Evolutionary conservation across 2,888 invertebrate species (phyloP).

Genomic region (Beris morrisii): DNA sequence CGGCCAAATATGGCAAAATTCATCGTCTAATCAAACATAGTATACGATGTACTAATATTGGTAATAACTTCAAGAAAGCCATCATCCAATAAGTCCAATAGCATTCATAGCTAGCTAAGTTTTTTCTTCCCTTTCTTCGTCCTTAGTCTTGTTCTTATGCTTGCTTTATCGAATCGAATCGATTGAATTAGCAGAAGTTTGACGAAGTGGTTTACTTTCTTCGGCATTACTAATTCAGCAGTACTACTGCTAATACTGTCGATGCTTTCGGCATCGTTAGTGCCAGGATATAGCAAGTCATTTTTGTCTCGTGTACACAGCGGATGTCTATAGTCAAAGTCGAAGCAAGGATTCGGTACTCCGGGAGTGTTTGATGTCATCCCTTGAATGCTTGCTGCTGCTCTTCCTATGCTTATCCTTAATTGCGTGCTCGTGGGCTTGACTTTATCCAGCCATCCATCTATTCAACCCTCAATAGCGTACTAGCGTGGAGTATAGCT

Average conservation of each 20-base stretch:
- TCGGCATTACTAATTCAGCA: slow-evolving; percentile 24
- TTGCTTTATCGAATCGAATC: slow-evolving; percentile 10
- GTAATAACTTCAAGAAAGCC: slow-evolving; percentile 27
- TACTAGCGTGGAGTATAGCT: too few relatives aligned
- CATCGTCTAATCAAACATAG: slow-evolving; percentile 28
- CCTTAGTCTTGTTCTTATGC: neutral
- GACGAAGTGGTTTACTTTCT: slow-evolving; percentile 27
- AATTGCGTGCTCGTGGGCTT: slow-evolving; percentile 12
- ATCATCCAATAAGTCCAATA: slow-evolving; percentile 26
- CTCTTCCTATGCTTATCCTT: slow-evolving; percentile 6
- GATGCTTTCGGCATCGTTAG: too few relatives aligned
- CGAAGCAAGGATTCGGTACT: neutral
- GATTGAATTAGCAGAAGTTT: slow-evolving; percentile 27
- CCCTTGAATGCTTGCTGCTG: neutral
- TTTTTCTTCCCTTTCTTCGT: slow-evolving; percentile 18
- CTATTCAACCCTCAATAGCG: too few relatives aligned
- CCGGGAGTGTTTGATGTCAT: neutral
- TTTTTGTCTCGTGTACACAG: too few relatives aligned
- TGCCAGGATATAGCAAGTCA: too few relatives aligned
- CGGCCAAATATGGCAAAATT: slow-evolving; percentile 13
- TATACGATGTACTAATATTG: slow-evolving; percentile 29
- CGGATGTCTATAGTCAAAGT: too few relatives aligned
- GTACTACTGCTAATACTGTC: neutral
- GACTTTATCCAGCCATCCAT: slow-evolving; percentile 7
- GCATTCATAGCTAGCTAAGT: slow-evolving; percentile 25